These are phyloP conservation scores for Pollachius pollachius DNA, from an alignment of 2,113 vertebrate genomes.

Conservation along the genomic window DNA sequence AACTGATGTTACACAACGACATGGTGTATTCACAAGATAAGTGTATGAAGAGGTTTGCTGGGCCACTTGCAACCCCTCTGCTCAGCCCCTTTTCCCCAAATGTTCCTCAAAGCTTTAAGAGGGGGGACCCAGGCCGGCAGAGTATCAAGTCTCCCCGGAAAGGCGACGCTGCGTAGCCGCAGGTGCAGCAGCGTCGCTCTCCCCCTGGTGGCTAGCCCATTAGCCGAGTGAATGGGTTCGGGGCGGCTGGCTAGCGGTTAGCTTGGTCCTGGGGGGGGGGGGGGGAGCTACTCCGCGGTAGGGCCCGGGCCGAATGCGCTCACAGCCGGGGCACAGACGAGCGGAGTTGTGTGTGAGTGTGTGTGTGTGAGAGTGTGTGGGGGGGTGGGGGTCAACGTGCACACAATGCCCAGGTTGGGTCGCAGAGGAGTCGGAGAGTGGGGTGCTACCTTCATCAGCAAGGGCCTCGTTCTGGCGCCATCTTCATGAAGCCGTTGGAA, in stretches of 20 bases:
- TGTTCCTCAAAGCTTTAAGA: too few species aligned
- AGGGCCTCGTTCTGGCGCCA: conserved; percentile 98
- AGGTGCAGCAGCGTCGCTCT: background rate
- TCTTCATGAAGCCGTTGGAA: conserved; percentile 98
- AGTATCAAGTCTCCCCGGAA: background rate
- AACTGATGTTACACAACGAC: too few species aligned
- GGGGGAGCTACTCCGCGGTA: background rate
- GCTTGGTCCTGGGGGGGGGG: background rate
- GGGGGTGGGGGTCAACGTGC: too few species aligned
- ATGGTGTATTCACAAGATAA: too few species aligned
- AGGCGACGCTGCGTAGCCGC: background rate
- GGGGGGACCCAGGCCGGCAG: too few species aligned
- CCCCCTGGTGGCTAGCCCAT: background rate
- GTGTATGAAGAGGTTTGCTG: too few species aligned
- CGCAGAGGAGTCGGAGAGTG: too few species aligned
- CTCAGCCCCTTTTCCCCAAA: too few species aligned
- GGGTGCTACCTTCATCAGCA: conserved; percentile 87
- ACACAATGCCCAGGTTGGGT: too few species aligned
- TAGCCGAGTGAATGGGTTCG: background rate
- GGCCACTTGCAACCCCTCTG: too few species aligned
- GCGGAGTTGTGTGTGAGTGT: background rate
- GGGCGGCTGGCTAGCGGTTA: background rate
- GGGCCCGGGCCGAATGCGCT: background rate
- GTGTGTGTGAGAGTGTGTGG: background rate
- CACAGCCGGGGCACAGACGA: background rate